A percentile compares a stretch with the other conserved stretches of the same genome.
Evolutionary conservation across 2,113 vertebrate species (phyloP).

Genomic region (Chiloscyllium plagiosum): DNA sequence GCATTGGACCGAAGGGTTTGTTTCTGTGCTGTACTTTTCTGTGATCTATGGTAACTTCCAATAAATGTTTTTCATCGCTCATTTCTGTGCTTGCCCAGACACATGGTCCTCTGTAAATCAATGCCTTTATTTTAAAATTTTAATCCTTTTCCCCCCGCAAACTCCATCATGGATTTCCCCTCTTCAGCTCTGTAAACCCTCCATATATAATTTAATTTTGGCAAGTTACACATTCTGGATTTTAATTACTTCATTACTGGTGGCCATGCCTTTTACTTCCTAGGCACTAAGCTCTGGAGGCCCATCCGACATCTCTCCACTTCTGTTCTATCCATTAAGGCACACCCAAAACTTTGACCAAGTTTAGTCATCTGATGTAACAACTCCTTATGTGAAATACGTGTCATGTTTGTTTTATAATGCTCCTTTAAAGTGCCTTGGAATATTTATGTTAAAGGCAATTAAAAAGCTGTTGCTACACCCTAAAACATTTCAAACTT

Average conservation of each 20-base stretch:
- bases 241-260: not conserved
- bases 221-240: not conserved
- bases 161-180: not conserved
- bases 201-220: not conserved
- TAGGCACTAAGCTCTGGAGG: not conserved
- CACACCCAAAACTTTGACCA: too few species aligned
- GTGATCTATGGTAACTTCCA: not conserved
- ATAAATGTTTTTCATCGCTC: not conserved
- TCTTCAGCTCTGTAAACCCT: not conserved
- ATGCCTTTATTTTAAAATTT: not conserved
- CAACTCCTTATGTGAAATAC: not conserved
- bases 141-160: not conserved
- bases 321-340: too few species aligned
- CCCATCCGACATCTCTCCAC: too few species aligned
- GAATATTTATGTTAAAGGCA: not conserved
- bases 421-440: not conserved
- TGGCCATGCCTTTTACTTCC: not conserved
- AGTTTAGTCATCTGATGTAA: not conserved
- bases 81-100: not conserved
- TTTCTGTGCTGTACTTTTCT: too few species aligned
- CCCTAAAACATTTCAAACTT: constrained; percentile 4
- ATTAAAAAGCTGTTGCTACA: not conserved
- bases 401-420: not conserved
- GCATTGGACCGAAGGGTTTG: too few species aligned
- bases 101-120: not conserved